A percentile compares a stretch with the other conserved stretches of the same genome.
These are phyloP conservation scores for Sinhomidia bicolor DNA, from an alignment of 2,888 invertebrate species.

Conservation along the genomic window DNA sequence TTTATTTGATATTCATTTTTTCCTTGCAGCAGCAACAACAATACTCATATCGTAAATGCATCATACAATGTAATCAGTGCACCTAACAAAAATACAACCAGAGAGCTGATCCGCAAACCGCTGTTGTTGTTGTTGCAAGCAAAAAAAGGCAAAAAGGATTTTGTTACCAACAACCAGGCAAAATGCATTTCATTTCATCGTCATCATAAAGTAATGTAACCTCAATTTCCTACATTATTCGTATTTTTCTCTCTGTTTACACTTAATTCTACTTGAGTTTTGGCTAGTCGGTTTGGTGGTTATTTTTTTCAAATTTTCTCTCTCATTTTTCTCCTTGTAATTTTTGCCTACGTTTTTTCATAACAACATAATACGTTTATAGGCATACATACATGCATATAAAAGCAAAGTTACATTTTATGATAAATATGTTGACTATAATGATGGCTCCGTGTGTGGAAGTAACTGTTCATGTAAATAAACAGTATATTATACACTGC, in stretches of 20 bases:
- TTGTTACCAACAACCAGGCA: background rate
- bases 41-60: background rate
- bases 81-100: background rate
- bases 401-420: conserved; percentile 2
- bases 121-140: background rate
- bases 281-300: background rate
- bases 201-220: conserved; percentile 21
- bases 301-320: background rate
- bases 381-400: too few species aligned
- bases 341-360: too few species aligned
- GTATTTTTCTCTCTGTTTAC: conserved; percentile 31
- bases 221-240: conserved; percentile 22
- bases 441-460: background rate
- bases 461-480: conserved; percentile 18
- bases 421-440: background rate
- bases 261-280: conserved; percentile 1
- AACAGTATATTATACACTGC: background rate
- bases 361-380: too few species aligned
- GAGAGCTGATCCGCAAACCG: background rate
- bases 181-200: background rate
- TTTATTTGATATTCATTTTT: background rate
- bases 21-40: background rate
- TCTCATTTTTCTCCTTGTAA: too few species aligned
- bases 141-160: background rate
- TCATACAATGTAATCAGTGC: background rate